phyloP scores from a whole-genome alignment of 2,797 vertebrate genomes.

The Danio choprae region DNA sequence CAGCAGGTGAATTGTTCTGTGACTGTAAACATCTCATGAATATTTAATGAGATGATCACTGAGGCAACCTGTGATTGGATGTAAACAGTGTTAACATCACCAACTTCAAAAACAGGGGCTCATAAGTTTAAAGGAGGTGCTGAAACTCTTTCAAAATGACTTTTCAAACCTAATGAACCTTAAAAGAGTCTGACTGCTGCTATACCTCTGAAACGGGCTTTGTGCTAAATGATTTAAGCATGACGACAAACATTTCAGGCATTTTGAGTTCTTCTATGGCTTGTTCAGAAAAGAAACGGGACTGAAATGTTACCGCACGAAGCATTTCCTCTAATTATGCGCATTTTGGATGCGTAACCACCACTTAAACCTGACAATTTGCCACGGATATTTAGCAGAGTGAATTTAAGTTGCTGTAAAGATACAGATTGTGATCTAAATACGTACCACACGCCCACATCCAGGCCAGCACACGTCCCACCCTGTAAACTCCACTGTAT shows the following conservation, averaged over 20 bases:
- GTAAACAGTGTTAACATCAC: neutral
- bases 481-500: slow-evolving; percentile 22
- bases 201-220: slow-evolving; percentile 14
- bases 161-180: neutral
- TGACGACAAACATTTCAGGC: slow-evolving; percentile 21
- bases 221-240: slow-evolving; percentile 22
- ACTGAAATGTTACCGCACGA: slow-evolving; percentile 10
- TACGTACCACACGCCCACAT: slow-evolving; percentile 26
- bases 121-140: too few species aligned
- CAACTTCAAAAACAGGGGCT: neutral
- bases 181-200: neutral
- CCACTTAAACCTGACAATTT: slow-evolving; percentile 47
- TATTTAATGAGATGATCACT: neutral
- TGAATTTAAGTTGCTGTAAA: slow-evolving; percentile 46
- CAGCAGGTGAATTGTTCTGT: too few species aligned
- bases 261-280: neutral
- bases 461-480: neutral
- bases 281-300: slow-evolving; percentile 33
- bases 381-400: slow-evolving; percentile 54
- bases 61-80: neutral
- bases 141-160: neutral
- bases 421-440: slow-evolving; percentile 47
- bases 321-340: slow-evolving; percentile 51
- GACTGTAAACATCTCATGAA: neutral
- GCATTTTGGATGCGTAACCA: slow-evolving; percentile 48